These are phyloP conservation scores for Drosophila mauritiana DNA, from an alignment of 1,140 invertebrate genomes.

Conservation along the genomic window DNA sequence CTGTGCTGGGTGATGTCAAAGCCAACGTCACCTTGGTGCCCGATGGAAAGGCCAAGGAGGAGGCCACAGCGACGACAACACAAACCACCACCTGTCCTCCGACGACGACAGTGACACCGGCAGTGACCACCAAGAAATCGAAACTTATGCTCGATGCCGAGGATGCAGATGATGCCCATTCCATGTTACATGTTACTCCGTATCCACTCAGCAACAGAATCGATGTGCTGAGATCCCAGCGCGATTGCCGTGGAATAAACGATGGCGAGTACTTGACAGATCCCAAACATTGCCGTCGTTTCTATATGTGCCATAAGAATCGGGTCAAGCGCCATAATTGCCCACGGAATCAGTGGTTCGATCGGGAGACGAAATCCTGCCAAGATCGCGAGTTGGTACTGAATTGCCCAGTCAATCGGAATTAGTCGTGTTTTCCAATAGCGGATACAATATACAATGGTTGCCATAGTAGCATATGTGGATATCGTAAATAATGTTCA, in stretches of 20 bases:
- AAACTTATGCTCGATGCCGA: not conserved
- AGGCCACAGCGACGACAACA: not conserved
- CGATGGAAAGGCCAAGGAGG: not conserved
- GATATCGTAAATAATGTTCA: too few species aligned
- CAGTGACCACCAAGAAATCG: not conserved
- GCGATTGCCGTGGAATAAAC: slow-evolving; percentile 41
- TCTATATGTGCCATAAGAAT: slow-evolving; percentile 47
- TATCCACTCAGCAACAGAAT: not conserved
- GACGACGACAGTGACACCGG: not conserved
- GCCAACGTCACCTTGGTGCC: not conserved
- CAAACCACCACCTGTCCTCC: not conserved
- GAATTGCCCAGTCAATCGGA: not conserved
- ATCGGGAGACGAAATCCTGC: slow-evolving; percentile 42
- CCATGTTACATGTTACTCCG: not conserved
- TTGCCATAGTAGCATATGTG: too few species aligned
- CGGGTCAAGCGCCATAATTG: slow-evolving; percentile 41
- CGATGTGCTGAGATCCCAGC: slow-evolving; percentile 4
- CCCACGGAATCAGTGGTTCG: slow-evolving; percentile 53
- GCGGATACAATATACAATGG: too few species aligned
- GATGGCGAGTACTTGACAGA: slow-evolving; percentile 48
- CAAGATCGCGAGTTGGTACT: not conserved
- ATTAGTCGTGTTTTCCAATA: not conserved
- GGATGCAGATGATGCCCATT: not conserved
- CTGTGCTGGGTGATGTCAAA: not conserved
- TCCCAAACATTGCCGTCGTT: slow-evolving; percentile 51